Conservation (phyloP, 1,140 invertebrate species). For the Argopecten irradians region DNA sequence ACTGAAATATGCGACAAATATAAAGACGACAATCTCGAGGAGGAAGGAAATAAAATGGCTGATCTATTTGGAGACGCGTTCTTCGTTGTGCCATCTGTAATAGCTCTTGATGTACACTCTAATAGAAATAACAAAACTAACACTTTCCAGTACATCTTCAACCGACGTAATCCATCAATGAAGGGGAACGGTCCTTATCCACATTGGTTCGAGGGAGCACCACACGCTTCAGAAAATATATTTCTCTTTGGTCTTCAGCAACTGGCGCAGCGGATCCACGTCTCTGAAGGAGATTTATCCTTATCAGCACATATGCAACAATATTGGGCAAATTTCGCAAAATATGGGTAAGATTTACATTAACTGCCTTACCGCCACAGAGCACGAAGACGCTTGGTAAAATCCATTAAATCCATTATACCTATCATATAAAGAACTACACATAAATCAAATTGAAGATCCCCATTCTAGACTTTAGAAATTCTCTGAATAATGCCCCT, state of each 20-base stretch:
- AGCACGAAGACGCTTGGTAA: too few species aligned
- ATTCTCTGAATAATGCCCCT: too few species aligned
- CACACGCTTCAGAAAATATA: conserved; percentile 39
- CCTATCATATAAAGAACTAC: too few species aligned
- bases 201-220: conserved; percentile 30
- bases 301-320: conserved; percentile 84
- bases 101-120: conserved; percentile 31
- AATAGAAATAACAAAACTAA: conserved; percentile 28
- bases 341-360: conserved; percentile 87
- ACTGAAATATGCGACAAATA: conserved; percentile 30
- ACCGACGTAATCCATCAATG: background rate
- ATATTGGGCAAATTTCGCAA: conserved; percentile 96
- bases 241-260: conserved; percentile 27
- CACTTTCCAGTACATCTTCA: conserved; percentile 33
- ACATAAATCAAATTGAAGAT: too few species aligned
- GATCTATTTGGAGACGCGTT: conserved; percentile 23
- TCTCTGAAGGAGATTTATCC: conserved; percentile 32
- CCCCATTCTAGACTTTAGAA: too few species aligned
- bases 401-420: too few species aligned
- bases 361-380: too few species aligned
- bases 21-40: background rate
- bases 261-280: conserved; percentile 4
- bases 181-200: conserved; percentile 15
- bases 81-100: background rate
- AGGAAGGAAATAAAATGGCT: background rate